Evolutionary conservation across 1,140 invertebrate species (phyloP).

Genomic region (Lucilia sericata): DNA sequence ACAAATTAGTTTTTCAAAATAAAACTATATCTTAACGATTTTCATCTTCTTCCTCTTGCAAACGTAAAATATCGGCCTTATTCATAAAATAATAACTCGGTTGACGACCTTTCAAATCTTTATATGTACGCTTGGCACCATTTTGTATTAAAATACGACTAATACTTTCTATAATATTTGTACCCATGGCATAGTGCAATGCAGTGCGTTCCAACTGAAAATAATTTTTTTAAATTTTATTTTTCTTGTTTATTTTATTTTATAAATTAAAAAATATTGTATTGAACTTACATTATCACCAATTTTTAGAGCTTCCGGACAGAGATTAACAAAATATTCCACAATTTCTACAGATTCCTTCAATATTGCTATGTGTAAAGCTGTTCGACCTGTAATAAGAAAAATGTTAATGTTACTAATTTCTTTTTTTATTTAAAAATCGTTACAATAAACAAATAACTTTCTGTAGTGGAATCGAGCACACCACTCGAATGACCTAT

Average conservation of each 20-base stretch:
- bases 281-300: slow-evolving; percentile 91
- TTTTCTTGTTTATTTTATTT: too few relatives aligned
- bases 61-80: slow-evolving; percentile 83
- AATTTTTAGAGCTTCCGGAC: slow-evolving; percentile 78
- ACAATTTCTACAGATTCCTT: slow-evolving; percentile 83
- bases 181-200: slow-evolving; percentile 90
- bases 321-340: slow-evolving; percentile 77
- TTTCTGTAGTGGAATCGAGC: too few relatives aligned
- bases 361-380: slow-evolving; percentile 86
- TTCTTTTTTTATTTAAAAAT: too few relatives aligned
- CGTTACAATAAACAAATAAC: too few relatives aligned
- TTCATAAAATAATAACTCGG: slow-evolving; percentile 95
- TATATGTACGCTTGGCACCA: slow-evolving; percentile 83
- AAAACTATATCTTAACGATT: slow-evolving; percentile 61
- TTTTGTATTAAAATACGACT: slow-evolving; percentile 83
- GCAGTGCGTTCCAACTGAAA: slow-evolving; percentile 84
- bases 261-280: too few relatives aligned
- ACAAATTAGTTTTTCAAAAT: too few relatives aligned
- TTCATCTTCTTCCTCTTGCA: slow-evolving; percentile 86
- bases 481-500: too few relatives aligned
- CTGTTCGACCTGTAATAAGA: slow-evolving; percentile 71
- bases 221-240: too few relatives aligned
- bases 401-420: too few relatives aligned
- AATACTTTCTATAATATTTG: slow-evolving; percentile 83
- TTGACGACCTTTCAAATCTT: slow-evolving; percentile 89